Percentiles rank a stretch among this genome's conserved stretches.
Evolutionary conservation across 1,140 invertebrate genomes (phyloP).

Genomic region (Zaprionus davidi): DNA sequence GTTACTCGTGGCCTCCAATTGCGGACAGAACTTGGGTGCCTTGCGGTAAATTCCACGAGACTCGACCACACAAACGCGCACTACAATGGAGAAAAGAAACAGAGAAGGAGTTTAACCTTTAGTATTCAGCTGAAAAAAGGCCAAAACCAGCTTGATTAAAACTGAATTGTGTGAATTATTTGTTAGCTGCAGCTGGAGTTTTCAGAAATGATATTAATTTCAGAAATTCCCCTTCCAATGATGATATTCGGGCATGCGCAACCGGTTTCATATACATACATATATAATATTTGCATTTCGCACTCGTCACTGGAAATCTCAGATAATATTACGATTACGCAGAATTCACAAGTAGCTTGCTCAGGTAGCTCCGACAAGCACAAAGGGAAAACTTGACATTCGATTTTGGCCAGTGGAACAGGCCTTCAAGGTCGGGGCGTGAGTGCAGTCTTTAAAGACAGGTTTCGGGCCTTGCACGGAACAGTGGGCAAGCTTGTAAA

Average conservation of each 20-base stretch:
- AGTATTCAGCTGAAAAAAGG: neutral
- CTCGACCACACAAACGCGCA: conserved; percentile 88
- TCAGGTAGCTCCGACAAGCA: neutral
- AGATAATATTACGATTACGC: conserved; percentile 44
- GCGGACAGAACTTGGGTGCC: conserved; percentile 86
- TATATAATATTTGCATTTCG: conserved; percentile 26
- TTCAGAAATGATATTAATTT: conserved; percentile 32
- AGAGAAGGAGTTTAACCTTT: conserved; percentile 25
- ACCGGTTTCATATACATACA: conserved; percentile 24
- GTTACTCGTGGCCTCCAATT: conserved; percentile 85
- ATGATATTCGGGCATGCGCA: conserved; percentile 24
- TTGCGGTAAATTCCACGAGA: conserved; percentile 86
- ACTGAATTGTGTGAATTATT: conserved; percentile 22
- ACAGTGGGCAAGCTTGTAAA: conserved; percentile 3
- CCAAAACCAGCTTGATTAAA: conserved; percentile 17
- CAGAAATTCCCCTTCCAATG: conserved; percentile 48
- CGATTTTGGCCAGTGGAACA: conserved; percentile 53
- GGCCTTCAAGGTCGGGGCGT: conserved; percentile 50
- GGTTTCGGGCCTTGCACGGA: conserved; percentile 39
- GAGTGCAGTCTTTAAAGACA: conserved; percentile 39
- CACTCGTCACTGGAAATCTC: conserved; percentile 47
- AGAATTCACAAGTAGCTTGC: conserved; percentile 49
- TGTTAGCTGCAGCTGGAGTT: conserved; percentile 37
- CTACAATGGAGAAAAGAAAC: conserved; percentile 83
- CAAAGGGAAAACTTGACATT: conserved; percentile 4